Evolutionary conservation across 2,113 vertebrate species (phyloP), one percentile per base, ranked within the genome.

Genomic region (Aleadryas rufinucha): DNA sequence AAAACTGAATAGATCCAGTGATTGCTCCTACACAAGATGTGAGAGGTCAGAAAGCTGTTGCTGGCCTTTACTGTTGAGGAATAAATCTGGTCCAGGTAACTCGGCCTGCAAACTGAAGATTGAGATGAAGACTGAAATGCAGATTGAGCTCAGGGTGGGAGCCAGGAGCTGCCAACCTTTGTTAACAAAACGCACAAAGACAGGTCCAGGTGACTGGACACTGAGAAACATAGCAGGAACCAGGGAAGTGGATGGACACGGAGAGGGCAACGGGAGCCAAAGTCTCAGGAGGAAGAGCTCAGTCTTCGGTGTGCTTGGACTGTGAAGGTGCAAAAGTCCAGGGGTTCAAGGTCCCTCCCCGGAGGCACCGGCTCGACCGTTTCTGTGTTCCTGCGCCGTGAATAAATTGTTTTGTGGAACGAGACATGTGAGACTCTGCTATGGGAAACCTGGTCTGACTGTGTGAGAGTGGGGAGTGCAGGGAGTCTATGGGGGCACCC

Each of bases 341-440:
- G 45, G 19, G 20, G 2, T 26, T 52, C 61, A 42, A 26, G 14
- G 21, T 31, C 31, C 21, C 39, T 45, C 20, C 33, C 30, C 8
- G 12, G 24, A 53, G 61, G 24, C 30, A 41, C 13, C 6, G 4
- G 11, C 33, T 53, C 3, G 4, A 82, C 39, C 13, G 54, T 41
- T 68, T 31, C 7, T 68, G n/a, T 18, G 68, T 6, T 66, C 30
- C 16, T 39, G 52, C 0, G 0, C 16, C 2, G 0, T 16, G 49
- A 61, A 47, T 35, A 31, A 53, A 41, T 16, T 35, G 39, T 45
- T 68, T 41, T 54, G 31, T 31, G 63, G 21, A 69, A 83, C 0
- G 20, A 75, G 30, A 68, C 10, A 30, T 0, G 7, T 21, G 70
- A 54, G 30, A 47, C 30, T 45, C 23, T n/a, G 44, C 39, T 39